Percentiles rank a stretch among this genome's conserved stretches.
Conservation (phyloP, 35 echinoderm and acorn worm species). For the Ptychodera flava region DNA sequence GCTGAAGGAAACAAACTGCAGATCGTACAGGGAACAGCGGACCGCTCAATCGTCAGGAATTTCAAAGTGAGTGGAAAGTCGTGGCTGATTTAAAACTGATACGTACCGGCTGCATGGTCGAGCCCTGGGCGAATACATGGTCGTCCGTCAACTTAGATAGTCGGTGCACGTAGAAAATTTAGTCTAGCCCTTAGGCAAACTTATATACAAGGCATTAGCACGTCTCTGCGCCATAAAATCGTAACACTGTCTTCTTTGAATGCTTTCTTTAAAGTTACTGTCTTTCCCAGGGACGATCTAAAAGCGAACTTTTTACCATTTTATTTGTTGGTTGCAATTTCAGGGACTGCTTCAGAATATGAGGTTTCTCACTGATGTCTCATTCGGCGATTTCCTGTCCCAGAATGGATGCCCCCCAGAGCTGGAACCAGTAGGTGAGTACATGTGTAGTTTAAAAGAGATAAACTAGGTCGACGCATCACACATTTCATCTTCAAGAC, state of each 20-base stretch:
- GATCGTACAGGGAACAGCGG: slow-evolving; percentile 25
- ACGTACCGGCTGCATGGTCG: background rate
- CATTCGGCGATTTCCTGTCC: background rate
- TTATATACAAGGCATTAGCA: too few species aligned
- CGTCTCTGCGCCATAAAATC: too few species aligned
- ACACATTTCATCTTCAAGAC: too few species aligned
- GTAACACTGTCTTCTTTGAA: too few species aligned
- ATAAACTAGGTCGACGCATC: too few species aligned
- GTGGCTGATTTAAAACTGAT: background rate
- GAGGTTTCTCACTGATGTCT: background rate
- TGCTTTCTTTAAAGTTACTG: too few species aligned
- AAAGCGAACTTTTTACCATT: too few species aligned
- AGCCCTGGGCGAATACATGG: background rate
- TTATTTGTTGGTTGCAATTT: background rate
- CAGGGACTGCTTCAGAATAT: background rate
- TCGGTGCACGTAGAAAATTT: too few species aligned
- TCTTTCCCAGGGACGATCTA: too few species aligned
- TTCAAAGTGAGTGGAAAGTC: background rate
- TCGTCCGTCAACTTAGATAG: too few species aligned
- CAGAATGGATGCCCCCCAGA: background rate
- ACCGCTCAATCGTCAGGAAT: background rate
- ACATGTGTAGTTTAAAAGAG: too few species aligned
- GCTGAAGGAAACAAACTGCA: slow-evolving; percentile 14
- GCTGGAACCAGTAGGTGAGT: background rate
- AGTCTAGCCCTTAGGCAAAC: too few species aligned